Conservation (phyloP, 2,888 invertebrate genomes). For the Apamea monoglypha region DNA sequence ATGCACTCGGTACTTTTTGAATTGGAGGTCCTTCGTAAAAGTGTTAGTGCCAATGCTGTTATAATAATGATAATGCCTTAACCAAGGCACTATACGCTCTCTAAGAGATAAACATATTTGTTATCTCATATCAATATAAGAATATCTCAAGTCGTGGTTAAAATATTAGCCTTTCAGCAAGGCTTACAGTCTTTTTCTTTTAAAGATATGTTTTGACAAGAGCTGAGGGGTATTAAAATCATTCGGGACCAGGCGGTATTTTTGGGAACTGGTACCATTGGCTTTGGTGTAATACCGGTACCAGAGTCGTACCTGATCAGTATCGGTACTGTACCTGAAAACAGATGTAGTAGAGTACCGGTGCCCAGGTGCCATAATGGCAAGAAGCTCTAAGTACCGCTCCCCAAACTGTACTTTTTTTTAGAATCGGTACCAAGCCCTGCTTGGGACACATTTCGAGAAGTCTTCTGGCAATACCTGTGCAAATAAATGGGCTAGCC, state of each 20-base stretch:
- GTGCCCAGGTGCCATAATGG: too few species aligned
- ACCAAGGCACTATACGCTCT: constrained; percentile 21
- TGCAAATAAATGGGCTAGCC: background rate
- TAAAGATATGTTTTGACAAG: background rate
- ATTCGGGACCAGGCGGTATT: too few species aligned
- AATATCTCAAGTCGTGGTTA: background rate
- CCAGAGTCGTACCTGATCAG: too few species aligned
- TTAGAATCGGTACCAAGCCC: too few species aligned
- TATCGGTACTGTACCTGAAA: too few species aligned
- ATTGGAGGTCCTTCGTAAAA: constrained; percentile 34
- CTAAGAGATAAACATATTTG: constrained; percentile 12
- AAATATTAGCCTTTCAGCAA: background rate
- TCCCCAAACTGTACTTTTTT: too few species aligned
- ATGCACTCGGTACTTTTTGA: constrained; percentile 51
- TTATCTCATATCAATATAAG: background rate
- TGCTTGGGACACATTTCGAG: background rate
- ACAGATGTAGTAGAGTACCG: too few species aligned
- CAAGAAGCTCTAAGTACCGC: too few species aligned
- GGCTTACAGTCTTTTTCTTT: background rate
- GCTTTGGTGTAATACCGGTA: too few species aligned
- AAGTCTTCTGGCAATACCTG: background rate
- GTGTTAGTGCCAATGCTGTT: constrained; percentile 62
- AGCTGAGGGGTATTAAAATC: background rate
- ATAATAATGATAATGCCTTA: constrained; percentile 14
- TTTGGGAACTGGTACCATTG: too few species aligned